Base-by-base conservation (phyloP, 92 coral and sea anemone genomes). In the Heliopora coerulea region DNA sequence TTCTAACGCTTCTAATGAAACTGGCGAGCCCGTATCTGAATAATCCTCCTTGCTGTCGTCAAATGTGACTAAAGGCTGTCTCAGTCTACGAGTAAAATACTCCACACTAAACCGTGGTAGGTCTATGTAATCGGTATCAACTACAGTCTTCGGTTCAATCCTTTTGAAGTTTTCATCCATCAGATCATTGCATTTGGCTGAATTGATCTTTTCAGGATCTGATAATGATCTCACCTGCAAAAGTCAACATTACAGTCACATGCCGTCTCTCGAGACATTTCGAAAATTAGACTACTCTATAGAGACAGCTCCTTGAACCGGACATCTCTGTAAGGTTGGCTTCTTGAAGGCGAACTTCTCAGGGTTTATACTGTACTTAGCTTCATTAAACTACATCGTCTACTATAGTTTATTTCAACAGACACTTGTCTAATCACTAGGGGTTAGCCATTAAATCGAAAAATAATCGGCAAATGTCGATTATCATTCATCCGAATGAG, bases 221-320 rank as follows among this genome's bases (percentile, higher is more conserved):
- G 74, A 25, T 0, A 48, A 56, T 46, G 74, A 46, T 29, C 26
- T 67, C 32, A 67, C 48, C 74, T 67, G 41, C 29, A 67, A 67
- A 67, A 44, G 25, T 1, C 42, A 40, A 34, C 14, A 33, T 63
- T 24, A 34, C 10, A 61, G 42, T 37, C 6, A 37, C n/a, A 46
- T 15, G 52, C 15, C 52, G 14, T 46, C 52, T 46, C 52, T 6
- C 2, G 14, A 46, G 10, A 46, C 7, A 10, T 46, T 46, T 46
- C 15, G 15, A 15, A 7, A 7, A 46, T 10, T 12, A 37, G 42
- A 37, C 42, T 4, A 4, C 42, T n/a, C n/a, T n/a, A n/a, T n/a
- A n/a, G n/a, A n/a, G n/a, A n/a, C n/a, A n/a, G n/a, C n/a, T n/a
- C n/a, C n/a, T n/a, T n/a, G n/a, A n/a, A n/a, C n/a, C n/a, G n/a